Evolutionary conservation across 2,888 invertebrate genomes (phyloP), one percentile per base, ranked within the genome.

Genomic region (Apeira syringaria): DNA sequence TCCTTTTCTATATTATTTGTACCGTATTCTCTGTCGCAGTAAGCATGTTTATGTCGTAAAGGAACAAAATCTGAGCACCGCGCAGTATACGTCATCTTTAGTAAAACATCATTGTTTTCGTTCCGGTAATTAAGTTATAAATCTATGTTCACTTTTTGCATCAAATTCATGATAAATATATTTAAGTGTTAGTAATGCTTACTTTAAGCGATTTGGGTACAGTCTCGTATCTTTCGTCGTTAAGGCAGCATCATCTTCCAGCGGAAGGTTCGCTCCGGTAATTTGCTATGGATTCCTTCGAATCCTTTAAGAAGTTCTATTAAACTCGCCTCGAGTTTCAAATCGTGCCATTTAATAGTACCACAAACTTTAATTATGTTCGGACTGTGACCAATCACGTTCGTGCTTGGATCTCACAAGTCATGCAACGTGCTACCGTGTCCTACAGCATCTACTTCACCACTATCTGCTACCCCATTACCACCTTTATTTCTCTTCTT

Each of bases 331-430:
- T 80, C 84, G 80, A 83, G 82, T 84, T 74, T 77, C 74, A 75
- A 75, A 75, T 84, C 82, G 85, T 84, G 81, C 85, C 84, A 89
- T 88, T 86, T 87, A 80, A 76, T 80, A 80, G 79, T 84, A 82
- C 81, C 82, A 86, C 84, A 84, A 89, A 89, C 87, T 89, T 89
- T 89, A 89, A 89, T 89, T 89, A 88, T 83, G 80, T 89, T 86
- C 83, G 67, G 82, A 74, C 87, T 89, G 89, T 89, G 88, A 85
- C 89, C 89, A 89, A 89, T 89, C 80, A 84, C 73, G 84, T 80
- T 89, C 89, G 87, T 89, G 88, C 86, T 87, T 80, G 83, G 75
- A 70, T 87, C 78, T 85, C 73, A 79, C 87, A 61, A 87, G 89
- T 89, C 89, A 89, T 88, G 77, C 89, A 73, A 79, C 87, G 83